Percentiles rank a stretch among this genome's conserved stretches.
These are phyloP conservation scores for Oegoconia quadripuncta DNA, from an alignment of 2,888 invertebrate genomes.

Conservation along the genomic window DNA sequence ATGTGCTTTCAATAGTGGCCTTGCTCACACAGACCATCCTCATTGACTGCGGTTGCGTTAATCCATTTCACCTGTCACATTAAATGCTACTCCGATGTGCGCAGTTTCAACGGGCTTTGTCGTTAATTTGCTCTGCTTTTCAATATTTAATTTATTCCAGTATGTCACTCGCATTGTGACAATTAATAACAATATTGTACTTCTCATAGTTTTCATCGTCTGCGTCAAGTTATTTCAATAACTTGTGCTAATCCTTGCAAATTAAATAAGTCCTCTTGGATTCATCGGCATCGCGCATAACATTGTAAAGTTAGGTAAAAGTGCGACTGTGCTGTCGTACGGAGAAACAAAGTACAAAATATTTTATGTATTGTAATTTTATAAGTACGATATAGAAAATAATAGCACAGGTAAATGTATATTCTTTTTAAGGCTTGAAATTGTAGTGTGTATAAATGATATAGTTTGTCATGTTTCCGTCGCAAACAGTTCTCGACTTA, in stretches of 20 bases:
- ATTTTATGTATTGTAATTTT: slow-evolving; percentile 76
- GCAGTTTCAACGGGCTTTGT: too few species aligned
- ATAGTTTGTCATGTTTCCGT: slow-evolving; percentile 74
- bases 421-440: slow-evolving; percentile 69
- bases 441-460: slow-evolving; percentile 49
- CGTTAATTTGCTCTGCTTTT: too few species aligned
- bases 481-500: slow-evolving; percentile 73
- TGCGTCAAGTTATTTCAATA: slow-evolving; percentile 19
- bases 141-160: too few species aligned
- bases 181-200: slow-evolving; percentile 77
- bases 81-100: too few species aligned
- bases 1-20: slow-evolving; percentile 1
- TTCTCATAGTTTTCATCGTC: slow-evolving; percentile 56
- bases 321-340: slow-evolving; percentile 65
- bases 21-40: slow-evolving; percentile 35
- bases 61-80: slow-evolving; percentile 8
- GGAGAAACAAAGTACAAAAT: slow-evolving; percentile 77
- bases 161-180: too few species aligned
- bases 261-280: slow-evolving; percentile 6
- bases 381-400: slow-evolving; percentile 68
- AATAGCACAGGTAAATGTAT: slow-evolving; percentile 71
- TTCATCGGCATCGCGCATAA: slow-evolving; percentile 41
- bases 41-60: slow-evolving; percentile 30
- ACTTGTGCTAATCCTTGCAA: slow-evolving; percentile 11
- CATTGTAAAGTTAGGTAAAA: slow-evolving; percentile 57